These are phyloP conservation scores for Plemyria rubiginata DNA, from an alignment of 2,888 invertebrate species.

Conservation along the genomic window DNA sequence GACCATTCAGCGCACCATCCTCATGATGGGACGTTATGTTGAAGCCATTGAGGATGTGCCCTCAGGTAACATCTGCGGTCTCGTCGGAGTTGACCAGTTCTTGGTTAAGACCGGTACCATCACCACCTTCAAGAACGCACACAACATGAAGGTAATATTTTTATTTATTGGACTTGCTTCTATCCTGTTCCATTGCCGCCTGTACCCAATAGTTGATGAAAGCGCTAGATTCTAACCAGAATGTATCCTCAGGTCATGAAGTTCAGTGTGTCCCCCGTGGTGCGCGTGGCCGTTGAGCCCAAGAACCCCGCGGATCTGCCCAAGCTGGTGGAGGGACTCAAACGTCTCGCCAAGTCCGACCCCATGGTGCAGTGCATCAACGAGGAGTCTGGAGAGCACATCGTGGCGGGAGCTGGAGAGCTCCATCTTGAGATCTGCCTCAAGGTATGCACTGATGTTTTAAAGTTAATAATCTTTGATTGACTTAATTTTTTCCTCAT, in stretches of 20 bases:
- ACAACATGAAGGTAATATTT: constrained; percentile 94
- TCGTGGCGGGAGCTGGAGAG: constrained; percentile 99
- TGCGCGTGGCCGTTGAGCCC: constrained; percentile 99
- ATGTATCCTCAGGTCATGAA: constrained; percentile 93
- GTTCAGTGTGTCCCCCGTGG: constrained; percentile 99
- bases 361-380: constrained; percentile 99
- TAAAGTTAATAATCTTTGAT: background rate
- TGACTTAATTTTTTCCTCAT: no score
- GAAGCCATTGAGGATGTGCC: constrained; percentile 99
- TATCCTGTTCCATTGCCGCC: no score
- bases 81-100: constrained; percentile 99
- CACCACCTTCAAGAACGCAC: constrained; percentile 99
- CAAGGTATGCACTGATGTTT: constrained; percentile 81
- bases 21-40: constrained; percentile 99
- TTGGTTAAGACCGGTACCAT: constrained; percentile 99
- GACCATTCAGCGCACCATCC: constrained; percentile 99
- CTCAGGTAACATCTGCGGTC: constrained; percentile 99
- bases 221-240: background rate
- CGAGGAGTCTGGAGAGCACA: constrained; percentile 99
- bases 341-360: constrained; percentile 99
- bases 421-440: constrained; percentile 99
- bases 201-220: background rate
- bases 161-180: background rate
- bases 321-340: constrained; percentile 99
- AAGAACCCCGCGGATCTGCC: constrained; percentile 99